Evolutionary conservation across 2,113 vertebrate genomes (phyloP), one percentile per base, ranked within the genome.

Genomic region (Dicerorhinus sumatrensis): DNA sequence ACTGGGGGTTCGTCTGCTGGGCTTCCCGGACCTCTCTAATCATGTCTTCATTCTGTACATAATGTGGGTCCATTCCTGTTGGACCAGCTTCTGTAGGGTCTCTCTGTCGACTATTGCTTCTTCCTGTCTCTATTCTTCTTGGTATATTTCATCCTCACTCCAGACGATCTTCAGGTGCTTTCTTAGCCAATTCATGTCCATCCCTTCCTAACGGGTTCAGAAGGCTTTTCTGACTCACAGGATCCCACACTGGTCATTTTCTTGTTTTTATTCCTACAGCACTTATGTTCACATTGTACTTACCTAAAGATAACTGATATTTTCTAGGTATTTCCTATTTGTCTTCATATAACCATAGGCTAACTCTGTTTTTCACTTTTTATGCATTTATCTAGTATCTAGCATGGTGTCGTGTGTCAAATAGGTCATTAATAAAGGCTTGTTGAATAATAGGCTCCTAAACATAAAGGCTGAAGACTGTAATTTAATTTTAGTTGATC

Each of bases 271-370:
- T 25, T 70, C 86, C 23, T 8, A 58, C 6, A 72, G 21, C 27
- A 69, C n/a, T 77, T 65, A 31, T 25, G 48, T 4, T 16, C 51
- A 65, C 12, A 56, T 0, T 75, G 56, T 21, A 80, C 75, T 94
- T 85, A 81, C 33, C 67, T 56, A 77, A 7, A 93, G 60, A 60
- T 39, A 29, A 76, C 39, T 81, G 56, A 39, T 31, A 27, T 46
- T 95, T 81, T 77, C 81, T 67, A 90, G 42, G 10, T 46, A 90
- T 58, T 95, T 91, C 69, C 76, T 81, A 10, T 29, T 94, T 89
- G 67, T 81, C 54, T 76, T 48, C 4, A 69, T 95, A 84, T 63
- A 91, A 18, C 4, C 39, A 84, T 20, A 84, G 14, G 3, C 8
- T 42, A 62, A 42, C 1, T 72, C 27, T 81, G 7, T 51, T 85